Conservation (phyloP, 1,140 invertebrate species). For the Dinoponera quadriceps region DNA sequence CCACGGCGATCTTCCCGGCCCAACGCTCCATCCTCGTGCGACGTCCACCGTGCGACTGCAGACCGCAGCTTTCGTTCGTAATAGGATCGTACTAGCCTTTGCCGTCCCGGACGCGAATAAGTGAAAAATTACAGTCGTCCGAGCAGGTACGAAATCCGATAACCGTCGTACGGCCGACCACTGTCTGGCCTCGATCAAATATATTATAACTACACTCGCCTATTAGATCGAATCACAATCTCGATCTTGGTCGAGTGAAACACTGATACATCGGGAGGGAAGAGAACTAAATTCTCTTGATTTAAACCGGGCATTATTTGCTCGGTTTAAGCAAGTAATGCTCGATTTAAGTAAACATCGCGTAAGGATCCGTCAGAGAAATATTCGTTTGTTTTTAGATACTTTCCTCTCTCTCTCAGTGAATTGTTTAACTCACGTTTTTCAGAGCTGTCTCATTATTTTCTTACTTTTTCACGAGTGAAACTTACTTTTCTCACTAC, state of each 20-base stretch:
- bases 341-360: too few species aligned
- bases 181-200: conserved; percentile 45
- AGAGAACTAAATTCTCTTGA: too few species aligned
- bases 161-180: conserved; percentile 54
- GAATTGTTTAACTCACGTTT: too few species aligned
- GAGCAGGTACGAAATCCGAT: conserved; percentile 49
- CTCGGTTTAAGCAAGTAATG: too few species aligned
- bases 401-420: too few species aligned
- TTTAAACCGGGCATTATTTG: too few species aligned
- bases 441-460: too few species aligned
- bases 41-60: conserved; percentile 46
- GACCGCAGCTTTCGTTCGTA: background rate
- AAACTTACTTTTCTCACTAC: too few species aligned
- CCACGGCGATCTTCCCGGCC: conserved; percentile 85
- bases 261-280: background rate
- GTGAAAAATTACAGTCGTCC: conserved; percentile 28
- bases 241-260: background rate
- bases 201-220: conserved; percentile 5
- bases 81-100: conserved; percentile 55
- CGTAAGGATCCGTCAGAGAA: too few species aligned
- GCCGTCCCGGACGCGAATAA: conserved; percentile 43
- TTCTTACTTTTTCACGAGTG: too few species aligned
- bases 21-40: conserved; percentile 86
- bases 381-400: too few species aligned
- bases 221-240: conserved; percentile 23